Evolutionary conservation across 2,888 invertebrate species (phyloP), one percentile per base, ranked within the genome.

Genomic region (Erebia palarica): DNA sequence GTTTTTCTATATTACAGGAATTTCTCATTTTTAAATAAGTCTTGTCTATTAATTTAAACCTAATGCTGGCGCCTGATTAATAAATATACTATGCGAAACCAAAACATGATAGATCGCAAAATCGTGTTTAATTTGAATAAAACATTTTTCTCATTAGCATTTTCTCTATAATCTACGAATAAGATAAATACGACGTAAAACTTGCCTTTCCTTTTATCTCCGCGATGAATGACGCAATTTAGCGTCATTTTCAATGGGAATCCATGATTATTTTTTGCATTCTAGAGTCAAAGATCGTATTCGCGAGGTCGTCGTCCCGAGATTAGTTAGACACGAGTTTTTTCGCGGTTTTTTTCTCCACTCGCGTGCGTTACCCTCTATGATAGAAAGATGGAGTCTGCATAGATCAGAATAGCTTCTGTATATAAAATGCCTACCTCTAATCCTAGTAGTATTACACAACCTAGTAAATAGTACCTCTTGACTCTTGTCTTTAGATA

Each of bases 311-410:
- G 84, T 76, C 81, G 91, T 74, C 86, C 91, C 82, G 79, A 80
- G 83, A 86, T 89, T 87, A 84, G 87, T 86, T 88, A 87, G 87
- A 86, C 86, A 85, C 83, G 78, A 79, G 74, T 75, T 89, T 91
- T 86, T 82, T 83, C 79, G 79, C 81, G 78, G 78, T 42, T 80
- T 89, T 90, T 90, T 91, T 90, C 87, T 81, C 82, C 73, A 79
- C 74, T 79, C 78, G 83, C 90, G 92, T 89, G 87, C 89, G 82
- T 91, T 91, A 91, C 88, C 87, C 90, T 80, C 87, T 74, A 68
- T 65, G 16, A 44, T 53, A 72, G 21, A 63, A 60, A 67, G 36
- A 51, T 59, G 53, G 44, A 49, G 58, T 58, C 42, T 57, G 42
- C 1, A 27, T 21, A 27, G 14, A 27, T 58, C 14, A 11, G 13